These are phyloP conservation scores for Diachrysia chrysitis DNA, from an alignment of 2,888 invertebrate species.

Conservation along the genomic window DNA sequence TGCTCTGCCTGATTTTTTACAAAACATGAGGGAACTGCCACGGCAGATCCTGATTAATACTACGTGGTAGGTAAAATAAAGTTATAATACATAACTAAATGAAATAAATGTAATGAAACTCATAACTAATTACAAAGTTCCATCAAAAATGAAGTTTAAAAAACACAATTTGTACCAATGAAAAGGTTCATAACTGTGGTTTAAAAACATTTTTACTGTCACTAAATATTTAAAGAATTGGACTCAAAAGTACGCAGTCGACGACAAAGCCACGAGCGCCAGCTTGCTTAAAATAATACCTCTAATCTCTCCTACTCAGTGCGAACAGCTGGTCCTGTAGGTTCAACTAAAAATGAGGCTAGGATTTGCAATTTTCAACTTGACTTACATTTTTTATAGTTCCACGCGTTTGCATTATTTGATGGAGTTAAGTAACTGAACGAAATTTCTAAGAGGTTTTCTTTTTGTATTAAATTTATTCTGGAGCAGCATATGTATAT, in stretches of 20 bases:
- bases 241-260: conserved; percentile 32
- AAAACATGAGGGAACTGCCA: too few relatives aligned
- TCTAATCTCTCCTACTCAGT: conserved; percentile 64
- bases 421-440: neutral
- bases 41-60: too few relatives aligned
- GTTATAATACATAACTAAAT: neutral
- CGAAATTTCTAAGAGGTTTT: neutral
- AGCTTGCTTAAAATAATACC: conserved; percentile 66
- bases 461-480: neutral
- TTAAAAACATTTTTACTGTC: conserved; percentile 25
- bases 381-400: conserved; percentile 29
- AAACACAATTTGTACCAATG: neutral
- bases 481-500: neutral
- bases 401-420: conserved; percentile 20
- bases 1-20: too few relatives aligned
- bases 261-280: conserved; percentile 44
- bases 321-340: conserved; percentile 59
- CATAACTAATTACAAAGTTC: neutral
- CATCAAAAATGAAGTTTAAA: neutral
- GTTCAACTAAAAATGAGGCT: conserved; percentile 50
- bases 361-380: conserved; percentile 43
- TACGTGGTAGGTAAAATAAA: neutral
- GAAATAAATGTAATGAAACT: neutral
- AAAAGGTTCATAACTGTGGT: conserved; percentile 6
- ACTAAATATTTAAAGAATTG: conserved; percentile 42